These are phyloP conservation scores for Formica aserva DNA, from an alignment of 2,888 invertebrate genomes.

Conservation along the genomic window DNA sequence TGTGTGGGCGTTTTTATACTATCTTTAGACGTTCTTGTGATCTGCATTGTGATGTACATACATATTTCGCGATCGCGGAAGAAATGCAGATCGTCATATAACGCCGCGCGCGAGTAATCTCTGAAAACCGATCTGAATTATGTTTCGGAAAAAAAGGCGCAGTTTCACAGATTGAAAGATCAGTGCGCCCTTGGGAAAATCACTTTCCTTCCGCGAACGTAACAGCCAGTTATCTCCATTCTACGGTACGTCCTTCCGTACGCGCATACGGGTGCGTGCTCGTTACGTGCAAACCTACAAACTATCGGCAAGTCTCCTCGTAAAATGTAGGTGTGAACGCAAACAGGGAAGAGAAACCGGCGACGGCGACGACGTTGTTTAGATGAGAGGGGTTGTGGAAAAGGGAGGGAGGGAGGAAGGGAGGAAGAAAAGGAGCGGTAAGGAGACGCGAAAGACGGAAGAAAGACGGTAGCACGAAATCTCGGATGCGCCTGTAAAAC, in stretches of 20 bases:
- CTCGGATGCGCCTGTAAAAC: constrained; percentile 79
- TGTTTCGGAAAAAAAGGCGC: constrained; percentile 12
- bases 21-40: background rate
- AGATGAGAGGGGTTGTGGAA: background rate
- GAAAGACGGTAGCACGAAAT: constrained; percentile 74
- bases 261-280: constrained; percentile 58
- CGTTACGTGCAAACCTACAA: constrained; percentile 66
- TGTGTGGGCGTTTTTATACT: background rate
- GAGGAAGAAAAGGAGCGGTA: background rate
- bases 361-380: background rate
- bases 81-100: constrained; percentile 3
- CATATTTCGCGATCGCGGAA: background rate
- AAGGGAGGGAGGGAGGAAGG: constrained; percentile 14
- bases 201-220: constrained; percentile 70
- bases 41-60: background rate
- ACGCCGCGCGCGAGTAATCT: constrained; percentile 45
- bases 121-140: constrained; percentile 1
- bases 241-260: constrained; percentile 50
- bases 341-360: constrained; percentile 34
- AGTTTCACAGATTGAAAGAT: constrained; percentile 63
- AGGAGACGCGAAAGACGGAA: constrained; percentile 54
- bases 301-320: constrained; percentile 65
- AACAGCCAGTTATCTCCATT: constrained; percentile 37
- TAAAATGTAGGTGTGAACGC: constrained; percentile 60
- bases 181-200: constrained; percentile 73